Conservation (phyloP, 2,888 invertebrate species). For the Bruchidius siliquastri region DNA sequence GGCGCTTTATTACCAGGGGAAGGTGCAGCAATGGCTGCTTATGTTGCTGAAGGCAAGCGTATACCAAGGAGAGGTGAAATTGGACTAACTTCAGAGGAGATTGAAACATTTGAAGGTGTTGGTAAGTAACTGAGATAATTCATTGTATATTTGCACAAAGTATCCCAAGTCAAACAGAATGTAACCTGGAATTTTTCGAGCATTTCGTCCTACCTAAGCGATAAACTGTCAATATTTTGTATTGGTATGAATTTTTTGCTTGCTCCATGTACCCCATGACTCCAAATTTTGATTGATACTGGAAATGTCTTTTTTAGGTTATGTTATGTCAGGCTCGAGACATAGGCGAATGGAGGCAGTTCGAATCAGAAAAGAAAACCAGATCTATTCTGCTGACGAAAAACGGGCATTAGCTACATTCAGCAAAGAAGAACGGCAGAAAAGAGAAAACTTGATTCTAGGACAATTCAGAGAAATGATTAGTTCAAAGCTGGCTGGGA, state of each 20-base stretch:
- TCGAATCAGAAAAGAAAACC: conserved; percentile 98
- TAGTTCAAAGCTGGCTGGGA: conserved; percentile 63
- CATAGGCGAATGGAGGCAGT: conserved; percentile 99
- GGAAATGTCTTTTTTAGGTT: conserved; percentile 58
- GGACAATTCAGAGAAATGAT: conserved; percentile 92
- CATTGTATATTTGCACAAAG: background rate
- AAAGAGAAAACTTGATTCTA: conserved; percentile 92
- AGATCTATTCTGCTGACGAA: conserved; percentile 98
- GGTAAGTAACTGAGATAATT: background rate
- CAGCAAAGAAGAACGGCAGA: conserved; percentile 94
- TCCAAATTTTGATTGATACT: too few species aligned
- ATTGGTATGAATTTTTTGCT: too few species aligned
- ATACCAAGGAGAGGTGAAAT: conserved; percentile 98
- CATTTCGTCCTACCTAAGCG: too few species aligned
- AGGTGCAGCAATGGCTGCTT: conserved; percentile 99
- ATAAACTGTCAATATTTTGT: too few species aligned
- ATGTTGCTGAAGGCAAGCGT: conserved; percentile 96
- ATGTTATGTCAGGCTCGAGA: conserved; percentile 87
- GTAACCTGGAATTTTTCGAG: too few species aligned
- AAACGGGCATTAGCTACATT: conserved; percentile 97
- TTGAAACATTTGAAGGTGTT: conserved; percentile 76
- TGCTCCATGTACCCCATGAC: too few species aligned
- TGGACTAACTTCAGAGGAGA: conserved; percentile 93
- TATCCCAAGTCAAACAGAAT: too few species aligned
- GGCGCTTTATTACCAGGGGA: conserved; percentile 94